A percentile compares a stretch with the other conserved stretches of the same genome.
These are phyloP conservation scores for Ips nitidus DNA, from an alignment of 1,140 invertebrate genomes.

Conservation along the genomic window DNA sequence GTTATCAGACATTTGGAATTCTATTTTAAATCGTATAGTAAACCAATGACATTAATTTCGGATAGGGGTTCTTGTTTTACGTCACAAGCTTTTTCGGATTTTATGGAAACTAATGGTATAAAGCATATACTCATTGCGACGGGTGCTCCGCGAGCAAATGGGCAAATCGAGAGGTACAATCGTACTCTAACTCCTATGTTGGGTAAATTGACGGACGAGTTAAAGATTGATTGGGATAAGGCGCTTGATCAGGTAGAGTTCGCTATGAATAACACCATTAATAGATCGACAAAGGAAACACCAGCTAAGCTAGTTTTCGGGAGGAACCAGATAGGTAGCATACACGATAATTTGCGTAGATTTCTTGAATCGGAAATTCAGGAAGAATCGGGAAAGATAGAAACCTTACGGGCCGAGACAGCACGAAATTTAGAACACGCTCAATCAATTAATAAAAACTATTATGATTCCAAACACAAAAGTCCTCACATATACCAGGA, in stretches of 20 bases:
- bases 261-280: neutral
- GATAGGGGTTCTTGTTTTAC: constrained; percentile 43
- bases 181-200: neutral
- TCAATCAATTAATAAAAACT: neutral
- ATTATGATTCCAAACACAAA: neutral
- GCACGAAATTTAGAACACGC: too few relatives aligned
- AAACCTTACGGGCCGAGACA: neutral
- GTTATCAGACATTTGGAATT: constrained; percentile 1
- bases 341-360: neutral
- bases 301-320: neutral
- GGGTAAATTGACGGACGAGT: neutral
- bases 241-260: neutral
- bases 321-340: neutral
- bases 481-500: neutral
- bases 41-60: constrained; percentile 40
- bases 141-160: constrained; percentile 42
- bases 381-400: neutral
- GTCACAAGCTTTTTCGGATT: constrained; percentile 17
- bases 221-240: neutral
- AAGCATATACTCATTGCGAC: constrained; percentile 41
- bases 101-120: constrained; percentile 18
- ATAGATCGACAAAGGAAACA: neutral
- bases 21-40: constrained; percentile 37
- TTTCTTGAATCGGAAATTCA: neutral
- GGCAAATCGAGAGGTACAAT: constrained; percentile 38